A percentile compares a stretch with the other conserved stretches of the same genome.
Evolutionary conservation across 2,888 invertebrate species (phyloP).

Genomic region (Cephus pulcher): DNA sequence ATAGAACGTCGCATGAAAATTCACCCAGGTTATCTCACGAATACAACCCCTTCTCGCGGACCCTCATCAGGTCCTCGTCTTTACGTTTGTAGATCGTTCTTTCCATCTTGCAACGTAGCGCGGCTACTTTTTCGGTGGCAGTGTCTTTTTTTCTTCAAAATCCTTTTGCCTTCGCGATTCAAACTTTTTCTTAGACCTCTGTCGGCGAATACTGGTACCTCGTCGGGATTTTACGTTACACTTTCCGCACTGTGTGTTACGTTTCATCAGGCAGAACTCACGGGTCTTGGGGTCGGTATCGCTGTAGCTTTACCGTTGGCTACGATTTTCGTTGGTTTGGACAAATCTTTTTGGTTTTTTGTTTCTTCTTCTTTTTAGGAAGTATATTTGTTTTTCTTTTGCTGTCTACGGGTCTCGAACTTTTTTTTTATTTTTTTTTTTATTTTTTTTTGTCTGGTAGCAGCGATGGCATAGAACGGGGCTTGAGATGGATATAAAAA

Average conservation of each 20-base stretch:
- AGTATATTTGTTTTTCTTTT: background rate
- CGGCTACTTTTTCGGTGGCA: background rate
- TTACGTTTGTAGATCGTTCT: background rate
- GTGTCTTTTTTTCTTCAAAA: background rate
- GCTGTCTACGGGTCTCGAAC: background rate
- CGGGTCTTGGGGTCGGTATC: no score
- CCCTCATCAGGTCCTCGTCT: background rate
- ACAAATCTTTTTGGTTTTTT: no score
- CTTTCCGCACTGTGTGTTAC: no score
- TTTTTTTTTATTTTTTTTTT: no score
- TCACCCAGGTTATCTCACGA: constrained; percentile 9
- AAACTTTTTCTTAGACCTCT: background rate
- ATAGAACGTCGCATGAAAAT: constrained; percentile 30
- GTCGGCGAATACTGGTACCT: background rate
- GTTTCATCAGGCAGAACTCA: no score
- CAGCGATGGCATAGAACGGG: no score
- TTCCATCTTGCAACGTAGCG: background rate
- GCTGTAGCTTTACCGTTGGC: no score
- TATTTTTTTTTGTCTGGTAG: no score
- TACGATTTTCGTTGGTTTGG: no score
- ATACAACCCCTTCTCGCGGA: background rate
- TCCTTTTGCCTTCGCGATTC: background rate
- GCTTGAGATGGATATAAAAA: background rate
- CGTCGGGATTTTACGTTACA: background rate
- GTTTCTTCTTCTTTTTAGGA: background rate